phyloP scores from a whole-genome alignment of 2,888 invertebrate species.

The Anoncus sp. region DNA sequence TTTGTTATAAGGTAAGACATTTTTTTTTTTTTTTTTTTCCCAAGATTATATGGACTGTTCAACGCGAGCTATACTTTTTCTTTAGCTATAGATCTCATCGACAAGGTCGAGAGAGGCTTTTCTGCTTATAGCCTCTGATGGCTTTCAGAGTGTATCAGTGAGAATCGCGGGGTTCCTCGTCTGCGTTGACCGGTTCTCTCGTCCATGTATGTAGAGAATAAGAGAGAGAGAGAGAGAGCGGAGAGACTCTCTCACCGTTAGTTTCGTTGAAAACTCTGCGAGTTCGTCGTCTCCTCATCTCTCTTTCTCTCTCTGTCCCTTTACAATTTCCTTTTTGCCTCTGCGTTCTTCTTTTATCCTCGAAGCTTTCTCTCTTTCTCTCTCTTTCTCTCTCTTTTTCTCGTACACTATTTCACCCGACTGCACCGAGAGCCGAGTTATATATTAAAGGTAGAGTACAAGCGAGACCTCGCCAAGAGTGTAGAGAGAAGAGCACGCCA shows the following conservation, averaged over 20 bases:
- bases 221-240: conserved; percentile 16
- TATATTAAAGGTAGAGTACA: conserved; percentile 53
- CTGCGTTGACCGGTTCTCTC: conserved; percentile 23
- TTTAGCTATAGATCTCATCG: conserved; percentile 1
- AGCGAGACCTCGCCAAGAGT: conserved; percentile 38
- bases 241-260: conserved; percentile 55
- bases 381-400: conserved; percentile 25
- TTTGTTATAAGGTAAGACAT: no score
- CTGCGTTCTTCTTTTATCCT: conserved; percentile 42
- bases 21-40: not conserved
- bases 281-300: conserved; percentile 43
- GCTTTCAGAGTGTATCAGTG: conserved; percentile 14
- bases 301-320: conserved; percentile 43
- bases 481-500: conserved; percentile 42
- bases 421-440: conserved; percentile 48
- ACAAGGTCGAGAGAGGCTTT: conserved; percentile 19
- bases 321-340: conserved; percentile 44
- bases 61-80: not conserved
- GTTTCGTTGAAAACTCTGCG: conserved; percentile 58
- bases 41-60: not conserved
- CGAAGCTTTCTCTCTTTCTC: conserved; percentile 41
- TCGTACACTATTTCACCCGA: conserved; percentile 42
- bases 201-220: conserved; percentile 26
- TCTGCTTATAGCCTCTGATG: conserved; percentile 14
- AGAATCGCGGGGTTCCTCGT: conserved; percentile 13